A percentile compares a stretch with the other conserved stretches of the same genome.
Conservation (phyloP, 2,113 vertebrate genomes). For the Dasyurus viverrinus region DNA sequence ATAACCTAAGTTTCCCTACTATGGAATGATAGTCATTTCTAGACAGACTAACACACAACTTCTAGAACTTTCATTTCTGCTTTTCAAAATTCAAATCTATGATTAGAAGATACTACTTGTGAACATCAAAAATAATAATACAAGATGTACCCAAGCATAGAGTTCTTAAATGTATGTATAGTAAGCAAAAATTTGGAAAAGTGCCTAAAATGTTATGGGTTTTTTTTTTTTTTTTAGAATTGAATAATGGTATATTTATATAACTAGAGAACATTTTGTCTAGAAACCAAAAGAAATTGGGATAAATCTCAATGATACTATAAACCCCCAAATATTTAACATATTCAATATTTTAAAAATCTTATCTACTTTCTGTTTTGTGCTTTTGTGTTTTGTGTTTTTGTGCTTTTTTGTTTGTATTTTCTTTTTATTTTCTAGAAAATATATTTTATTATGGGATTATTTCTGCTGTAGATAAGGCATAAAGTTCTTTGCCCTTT, state of each 20-base stretch:
- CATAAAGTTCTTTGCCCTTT: neutral
- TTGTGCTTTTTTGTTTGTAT: neutral
- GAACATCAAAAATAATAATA: neutral
- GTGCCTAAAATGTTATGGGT: neutral
- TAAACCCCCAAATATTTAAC: neutral
- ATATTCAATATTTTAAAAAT: neutral
- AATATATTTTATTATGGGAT: neutral
- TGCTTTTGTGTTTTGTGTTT: too few species aligned
- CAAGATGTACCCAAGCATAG: neutral
- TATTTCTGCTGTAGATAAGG: neutral
- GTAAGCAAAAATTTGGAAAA: constrained; percentile 13
- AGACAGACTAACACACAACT: neutral
- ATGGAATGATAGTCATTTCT: neutral
- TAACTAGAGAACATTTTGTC: neutral
- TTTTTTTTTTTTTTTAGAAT: neutral
- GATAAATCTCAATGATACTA: neutral
- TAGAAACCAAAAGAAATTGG: neutral
- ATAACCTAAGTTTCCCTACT: neutral
- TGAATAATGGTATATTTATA: neutral
- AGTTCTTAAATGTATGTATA: neutral
- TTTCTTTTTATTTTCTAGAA: neutral
- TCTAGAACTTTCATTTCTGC: neutral
- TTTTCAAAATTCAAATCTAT: neutral
- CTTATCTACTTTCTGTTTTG: neutral
- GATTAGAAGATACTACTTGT: constrained; percentile 8